A percentile compares a stretch with the other conserved stretches of the same genome.
These are phyloP conservation scores for Piprites chloris DNA, from an alignment of 2,113 vertebrate genomes.

Conservation along the genomic window DNA sequence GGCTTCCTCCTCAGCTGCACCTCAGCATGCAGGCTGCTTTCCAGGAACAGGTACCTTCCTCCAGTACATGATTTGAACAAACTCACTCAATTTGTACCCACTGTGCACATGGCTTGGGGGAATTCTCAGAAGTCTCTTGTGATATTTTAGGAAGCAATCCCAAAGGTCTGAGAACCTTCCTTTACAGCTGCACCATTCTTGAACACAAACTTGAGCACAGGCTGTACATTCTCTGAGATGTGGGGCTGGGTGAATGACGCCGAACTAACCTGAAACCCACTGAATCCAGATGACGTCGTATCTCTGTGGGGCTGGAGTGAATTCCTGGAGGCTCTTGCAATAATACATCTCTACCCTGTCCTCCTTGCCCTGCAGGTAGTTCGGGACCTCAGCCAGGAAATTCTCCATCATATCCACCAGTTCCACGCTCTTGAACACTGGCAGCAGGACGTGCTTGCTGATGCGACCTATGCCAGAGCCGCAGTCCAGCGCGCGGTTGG, in stretches of 20 bases:
- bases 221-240: not conserved
- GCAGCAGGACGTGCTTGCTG: constrained; percentile 88
- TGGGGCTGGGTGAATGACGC: not conserved
- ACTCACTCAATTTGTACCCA: not conserved
- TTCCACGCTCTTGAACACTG: constrained; percentile 87
- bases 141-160: not conserved
- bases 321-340: constrained; percentile 90
- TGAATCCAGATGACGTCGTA: constrained; percentile 98
- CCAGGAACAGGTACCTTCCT: not conserved
- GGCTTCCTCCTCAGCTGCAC: not conserved
- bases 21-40: not conserved
- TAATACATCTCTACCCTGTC: constrained; percentile 87
- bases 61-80: rapidly evolving
- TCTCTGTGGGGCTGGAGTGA: constrained; percentile 78
- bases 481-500: constrained; percentile 86
- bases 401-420: constrained; percentile 95
- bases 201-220: not conserved
- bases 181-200: not conserved
- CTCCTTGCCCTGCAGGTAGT: constrained; percentile 81
- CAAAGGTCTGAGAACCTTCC: not conserved
- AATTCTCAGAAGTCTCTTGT: not conserved
- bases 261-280: constrained; percentile 92
- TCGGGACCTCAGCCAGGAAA: constrained; percentile 89
- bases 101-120: not conserved
- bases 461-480: constrained; percentile 93